Evolutionary conservation across 2,888 invertebrate genomes (phyloP), one percentile per base, ranked within the genome.

Genomic region (Nebria brevicollis): DNA sequence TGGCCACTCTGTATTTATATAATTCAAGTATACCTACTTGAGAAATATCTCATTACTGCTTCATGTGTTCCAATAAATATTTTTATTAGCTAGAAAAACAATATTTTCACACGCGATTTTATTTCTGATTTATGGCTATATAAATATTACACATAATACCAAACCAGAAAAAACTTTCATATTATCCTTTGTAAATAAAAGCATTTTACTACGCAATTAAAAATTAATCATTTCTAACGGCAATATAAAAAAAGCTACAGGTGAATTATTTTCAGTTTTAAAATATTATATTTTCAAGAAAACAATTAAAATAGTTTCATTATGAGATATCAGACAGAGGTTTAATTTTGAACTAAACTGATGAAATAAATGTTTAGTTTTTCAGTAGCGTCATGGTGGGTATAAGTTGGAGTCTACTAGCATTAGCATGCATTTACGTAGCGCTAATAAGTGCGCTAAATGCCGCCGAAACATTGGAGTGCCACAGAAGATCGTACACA

Each of bases 401-500:
- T 26, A 34, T 11, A 70, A 70, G 34, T 34, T 70, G 70, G 70
- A 26, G 25, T 20, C 70, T 70, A 34, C 8, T 70, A 15, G 70
- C 70, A 26, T 70, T 70, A 25, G 70, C 70, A 6, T 26, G 26
- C 70, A 25, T 70, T 26, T 34, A 70, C 8, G 41, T 73, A n/a
- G 84, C 83, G 41, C 75, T 82, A 1, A 86, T 84, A 43, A 83
- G 85, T 7, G 82, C 85, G 43, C 85, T 86, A 13, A 88, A 89
- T 83, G 87, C 89, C 4, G 89, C 90, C 0, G 86, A 87, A 3
- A 92, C 93, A 1, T 87, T 94, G n/a, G 92, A 92, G 81, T 95
- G 95, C 85, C 93, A 93, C 86, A 90, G 92, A 65, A 90, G 93
- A 3, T 87, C 93, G 54, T 94, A 94, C 87, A 92, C 92, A 0